Percentiles rank a stretch among this genome's conserved stretches.
Conservation (phyloP, 2,797 vertebrate species). For the Benthosema pterotum region DNA sequence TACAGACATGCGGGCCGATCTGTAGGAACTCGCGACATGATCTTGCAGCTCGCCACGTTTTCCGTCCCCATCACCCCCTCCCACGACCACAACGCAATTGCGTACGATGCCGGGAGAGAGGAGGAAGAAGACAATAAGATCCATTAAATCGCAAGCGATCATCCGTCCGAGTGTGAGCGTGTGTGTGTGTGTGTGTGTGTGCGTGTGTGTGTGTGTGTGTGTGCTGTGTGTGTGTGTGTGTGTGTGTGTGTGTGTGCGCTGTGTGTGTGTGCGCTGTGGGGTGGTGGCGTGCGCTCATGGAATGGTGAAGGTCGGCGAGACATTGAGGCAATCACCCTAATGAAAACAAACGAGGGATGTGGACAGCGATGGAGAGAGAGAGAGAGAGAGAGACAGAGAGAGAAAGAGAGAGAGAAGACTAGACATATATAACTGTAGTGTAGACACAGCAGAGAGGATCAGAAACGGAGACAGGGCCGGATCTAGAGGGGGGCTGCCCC, state of each 20-base stretch:
- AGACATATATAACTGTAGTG: no score
- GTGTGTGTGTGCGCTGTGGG: no score
- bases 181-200: no score
- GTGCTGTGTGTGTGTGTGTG: constrained; percentile 7
- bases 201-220: no score
- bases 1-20: no score
- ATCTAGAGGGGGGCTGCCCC: no score
- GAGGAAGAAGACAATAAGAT: constrained; percentile 51
- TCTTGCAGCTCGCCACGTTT: no score
- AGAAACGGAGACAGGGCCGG: constrained; percentile 12
- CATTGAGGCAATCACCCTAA: constrained; percentile 83
- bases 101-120: constrained; percentile 19
- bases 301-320: constrained; percentile 80
- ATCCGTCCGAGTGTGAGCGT: constrained; percentile 41
- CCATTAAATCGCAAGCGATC: constrained; percentile 65
- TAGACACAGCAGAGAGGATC: no score
- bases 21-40: no score
- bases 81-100: no score
- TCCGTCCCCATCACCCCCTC: no score
- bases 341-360: constrained; percentile 85
- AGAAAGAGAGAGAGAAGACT: constrained; percentile 32
- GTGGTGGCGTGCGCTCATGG: background rate
- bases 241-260: no score
- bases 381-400: constrained; percentile 45
- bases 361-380: constrained; percentile 46